A percentile compares a stretch with the other conserved stretches of the same genome.
These are phyloP conservation scores for Xylocampa areola DNA, from an alignment of 2,888 invertebrate genomes.

Conservation along the genomic window DNA sequence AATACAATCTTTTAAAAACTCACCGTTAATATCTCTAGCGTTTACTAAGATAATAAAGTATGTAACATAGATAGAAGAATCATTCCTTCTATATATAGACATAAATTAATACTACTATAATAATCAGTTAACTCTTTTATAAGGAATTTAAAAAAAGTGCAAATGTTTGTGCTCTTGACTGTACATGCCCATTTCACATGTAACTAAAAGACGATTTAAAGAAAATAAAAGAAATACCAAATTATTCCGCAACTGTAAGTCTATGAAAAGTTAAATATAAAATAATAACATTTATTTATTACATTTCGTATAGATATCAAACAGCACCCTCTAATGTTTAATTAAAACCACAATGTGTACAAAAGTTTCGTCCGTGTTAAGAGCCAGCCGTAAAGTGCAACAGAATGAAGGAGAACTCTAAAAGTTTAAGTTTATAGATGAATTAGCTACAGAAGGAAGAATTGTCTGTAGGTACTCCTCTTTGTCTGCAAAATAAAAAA, in stretches of 20 bases:
- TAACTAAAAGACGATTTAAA: too few species aligned
- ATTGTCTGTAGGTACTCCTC: slow-evolving; percentile 44
- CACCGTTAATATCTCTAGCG: too few species aligned
- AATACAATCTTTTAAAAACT: too few species aligned
- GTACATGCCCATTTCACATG: too few species aligned
- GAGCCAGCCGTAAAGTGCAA: slow-evolving; percentile 43
- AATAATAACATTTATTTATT: slow-evolving; percentile 8
- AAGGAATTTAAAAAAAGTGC: too few species aligned
- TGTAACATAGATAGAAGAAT: too few species aligned
- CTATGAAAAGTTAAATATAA: not conserved
- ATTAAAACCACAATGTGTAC: slow-evolving; percentile 15
- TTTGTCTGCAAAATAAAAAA: slow-evolving; percentile 36
- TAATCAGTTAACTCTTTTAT: too few species aligned
- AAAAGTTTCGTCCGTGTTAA: slow-evolving; percentile 21
- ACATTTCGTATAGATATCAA: not conserved
- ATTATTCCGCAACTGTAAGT: not conserved
- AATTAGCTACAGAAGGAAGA: slow-evolving; percentile 37
- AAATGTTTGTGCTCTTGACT: too few species aligned
- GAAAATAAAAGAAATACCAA: too few species aligned
- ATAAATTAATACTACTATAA: too few species aligned
- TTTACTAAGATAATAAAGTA: too few species aligned
- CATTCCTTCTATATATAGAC: too few species aligned
- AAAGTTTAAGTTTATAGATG: slow-evolving; percentile 46
- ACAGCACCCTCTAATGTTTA: slow-evolving; percentile 20
- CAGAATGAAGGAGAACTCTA: slow-evolving; percentile 19